A percentile compares a stretch with the other conserved stretches of the same genome.
Evolutionary conservation across 2,888 invertebrate species (phyloP).

Genomic region (Chorisops tibialis): DNA sequence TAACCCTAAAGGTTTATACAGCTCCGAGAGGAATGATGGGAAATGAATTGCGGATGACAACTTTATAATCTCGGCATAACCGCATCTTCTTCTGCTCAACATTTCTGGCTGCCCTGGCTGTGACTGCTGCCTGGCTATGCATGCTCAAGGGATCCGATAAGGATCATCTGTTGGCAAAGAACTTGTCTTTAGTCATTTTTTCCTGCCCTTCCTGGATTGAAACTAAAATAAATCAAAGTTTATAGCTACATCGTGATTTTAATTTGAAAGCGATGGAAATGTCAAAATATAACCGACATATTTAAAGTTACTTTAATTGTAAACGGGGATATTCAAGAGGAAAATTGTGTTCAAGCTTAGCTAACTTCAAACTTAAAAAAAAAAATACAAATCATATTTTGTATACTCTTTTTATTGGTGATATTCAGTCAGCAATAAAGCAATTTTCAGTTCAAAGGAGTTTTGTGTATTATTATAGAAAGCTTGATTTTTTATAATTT

Average conservation of each 20-base stretch:
- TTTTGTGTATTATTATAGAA: too few species aligned
- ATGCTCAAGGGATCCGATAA: background rate
- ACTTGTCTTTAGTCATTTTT: background rate
- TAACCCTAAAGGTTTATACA: background rate
- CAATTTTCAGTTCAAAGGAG: too few species aligned
- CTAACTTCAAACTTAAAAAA: too few species aligned
- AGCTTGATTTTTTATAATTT: too few species aligned
- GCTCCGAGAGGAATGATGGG: background rate
- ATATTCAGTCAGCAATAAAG: too few species aligned
- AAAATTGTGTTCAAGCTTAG: too few species aligned
- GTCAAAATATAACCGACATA: too few species aligned
- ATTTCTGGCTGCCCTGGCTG: background rate
- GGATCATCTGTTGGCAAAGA: background rate
- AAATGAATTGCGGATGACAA: slow-evolving; percentile 14
- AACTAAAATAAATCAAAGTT: background rate
- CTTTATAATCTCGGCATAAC: slow-evolving; percentile 1
- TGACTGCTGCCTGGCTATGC: background rate
- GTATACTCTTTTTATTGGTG: too few species aligned
- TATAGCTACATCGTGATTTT: background rate
- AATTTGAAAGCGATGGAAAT: background rate
- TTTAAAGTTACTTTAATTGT: too few species aligned
- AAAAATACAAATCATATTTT: too few species aligned
- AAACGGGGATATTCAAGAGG: too few species aligned
- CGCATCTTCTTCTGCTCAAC: background rate
- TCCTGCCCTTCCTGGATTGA: background rate